Base-by-base conservation (phyloP, 2,888 invertebrate genomes). In the Mythimna loreyi region DNA sequence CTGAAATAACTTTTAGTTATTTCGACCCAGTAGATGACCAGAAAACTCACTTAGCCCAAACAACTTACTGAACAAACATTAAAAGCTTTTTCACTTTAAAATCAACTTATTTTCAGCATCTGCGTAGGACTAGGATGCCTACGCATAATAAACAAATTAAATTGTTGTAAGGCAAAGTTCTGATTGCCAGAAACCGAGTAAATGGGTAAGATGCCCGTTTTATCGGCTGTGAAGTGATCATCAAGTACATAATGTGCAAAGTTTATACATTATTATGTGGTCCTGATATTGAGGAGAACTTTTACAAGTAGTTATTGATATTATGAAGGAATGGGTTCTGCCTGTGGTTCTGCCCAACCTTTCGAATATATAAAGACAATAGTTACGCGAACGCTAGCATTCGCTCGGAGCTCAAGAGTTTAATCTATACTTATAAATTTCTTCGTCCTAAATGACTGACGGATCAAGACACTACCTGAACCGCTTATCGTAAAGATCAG, bases 161-260 rank as follows among this genome's bases (percentile, higher is more conserved):
- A 71, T 55, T 45, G 25, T 43, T 56, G 9, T 56, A 62, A 52
- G 71, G 25, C 43, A 60, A 83, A 82, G 81, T 82, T 82, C 47
- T 80, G 71, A 77, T 73, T 58, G 77, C 65, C 56, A 50, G 64
- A 69, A 72, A 74, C 57, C 40, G 49, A 13, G 21, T 40, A 60
- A 78, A 70, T 56, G 53, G 70, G 66, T 67, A 50, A 65, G 64
- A 61, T n/a, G 55, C 53, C 50, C 36, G 53, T 65, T 75, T 77
- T 72, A 78, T 83, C 57, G 72, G 55, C 72, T 56, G 59, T 36
- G 43, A 75, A 63, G 64, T 67, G 76, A 74, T 82, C 72, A 79
- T 72, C 62, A 70, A 67, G 62, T 67, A 57, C 55, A 58, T 81
- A 78, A 86, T 75, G 80, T 67, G 66, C 47, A 76, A 87, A 86